phyloP scores from a whole-genome alignment of 2,888 invertebrate genomes.

The Tenthredo distinguenda region DNA sequence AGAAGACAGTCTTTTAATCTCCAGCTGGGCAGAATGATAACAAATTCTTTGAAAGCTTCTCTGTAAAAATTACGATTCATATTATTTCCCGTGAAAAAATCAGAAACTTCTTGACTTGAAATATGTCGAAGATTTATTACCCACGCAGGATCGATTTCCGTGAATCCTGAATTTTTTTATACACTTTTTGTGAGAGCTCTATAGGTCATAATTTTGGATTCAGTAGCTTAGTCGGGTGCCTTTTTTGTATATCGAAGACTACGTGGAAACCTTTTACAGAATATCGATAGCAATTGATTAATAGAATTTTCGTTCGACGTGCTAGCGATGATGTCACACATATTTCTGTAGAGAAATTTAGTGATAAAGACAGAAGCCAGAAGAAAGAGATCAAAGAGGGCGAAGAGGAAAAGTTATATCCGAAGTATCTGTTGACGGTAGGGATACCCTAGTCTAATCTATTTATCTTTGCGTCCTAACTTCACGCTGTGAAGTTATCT shows the following conservation, averaged over 20 bases:
- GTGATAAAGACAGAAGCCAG: conserved; percentile 16
- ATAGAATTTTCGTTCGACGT: background rate
- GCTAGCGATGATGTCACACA: background rate
- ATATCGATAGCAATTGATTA: background rate
- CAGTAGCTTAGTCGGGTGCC: background rate
- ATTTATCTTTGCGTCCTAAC: conserved; percentile 17
- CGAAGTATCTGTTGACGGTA: background rate
- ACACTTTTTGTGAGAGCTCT: background rate
- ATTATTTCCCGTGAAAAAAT: background rate
- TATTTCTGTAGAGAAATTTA: background rate
- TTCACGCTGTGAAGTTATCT: conserved; percentile 1
- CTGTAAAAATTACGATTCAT: background rate
- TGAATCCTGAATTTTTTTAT: background rate
- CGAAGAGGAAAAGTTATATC: background rate
- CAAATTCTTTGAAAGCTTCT: background rate
- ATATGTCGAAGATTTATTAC: background rate
- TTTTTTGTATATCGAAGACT: background rate
- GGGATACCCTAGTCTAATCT: background rate
- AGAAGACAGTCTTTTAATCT: background rate
- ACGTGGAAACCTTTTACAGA: conserved; percentile 6
- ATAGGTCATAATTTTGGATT: conserved; percentile 4
- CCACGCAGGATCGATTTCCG: background rate
- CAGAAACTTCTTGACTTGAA: background rate
- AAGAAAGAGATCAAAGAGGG: conserved; percentile 18
- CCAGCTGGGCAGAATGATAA: background rate